These are phyloP conservation scores for Dromas ardeola DNA, from an alignment of 2,113 vertebrate genomes.

Conservation along the genomic window DNA sequence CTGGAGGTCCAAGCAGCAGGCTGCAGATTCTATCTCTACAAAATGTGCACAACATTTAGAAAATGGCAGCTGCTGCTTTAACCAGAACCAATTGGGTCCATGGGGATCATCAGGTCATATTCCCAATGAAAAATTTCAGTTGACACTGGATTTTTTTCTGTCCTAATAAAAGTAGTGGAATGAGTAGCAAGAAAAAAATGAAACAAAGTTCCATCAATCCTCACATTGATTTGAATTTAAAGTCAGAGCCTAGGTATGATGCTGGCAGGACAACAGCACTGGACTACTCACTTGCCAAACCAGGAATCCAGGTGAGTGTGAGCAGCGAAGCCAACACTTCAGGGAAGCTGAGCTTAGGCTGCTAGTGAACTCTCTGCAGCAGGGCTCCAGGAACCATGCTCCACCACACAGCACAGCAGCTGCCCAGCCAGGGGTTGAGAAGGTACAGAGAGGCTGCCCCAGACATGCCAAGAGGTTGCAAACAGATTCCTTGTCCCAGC, in stretches of 20 bases:
- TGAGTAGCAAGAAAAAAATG: not conserved
- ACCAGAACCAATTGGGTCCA: accelerated
- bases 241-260: not conserved
- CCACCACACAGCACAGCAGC: too few relatives aligned
- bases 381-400: not conserved
- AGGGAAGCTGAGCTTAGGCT: not conserved
- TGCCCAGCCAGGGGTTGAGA: not conserved
- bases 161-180: not conserved
- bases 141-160: not conserved
- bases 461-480: not conserved
- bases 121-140: not conserved
- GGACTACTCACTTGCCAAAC: not conserved
- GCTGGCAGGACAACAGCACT: not conserved
- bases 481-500: not conserved
- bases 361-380: not conserved
- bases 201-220: not conserved
- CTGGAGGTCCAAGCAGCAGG: not conserved
- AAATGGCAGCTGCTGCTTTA: not conserved
- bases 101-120: not conserved
- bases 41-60: not conserved
- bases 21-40: not conserved
- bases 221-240: not conserved
- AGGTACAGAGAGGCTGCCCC: not conserved
- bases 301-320: not conserved
- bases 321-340: not conserved